Evolutionary conservation across 2,888 invertebrate species (phyloP).

Genomic region (Drosophila vallismaia): DNA sequence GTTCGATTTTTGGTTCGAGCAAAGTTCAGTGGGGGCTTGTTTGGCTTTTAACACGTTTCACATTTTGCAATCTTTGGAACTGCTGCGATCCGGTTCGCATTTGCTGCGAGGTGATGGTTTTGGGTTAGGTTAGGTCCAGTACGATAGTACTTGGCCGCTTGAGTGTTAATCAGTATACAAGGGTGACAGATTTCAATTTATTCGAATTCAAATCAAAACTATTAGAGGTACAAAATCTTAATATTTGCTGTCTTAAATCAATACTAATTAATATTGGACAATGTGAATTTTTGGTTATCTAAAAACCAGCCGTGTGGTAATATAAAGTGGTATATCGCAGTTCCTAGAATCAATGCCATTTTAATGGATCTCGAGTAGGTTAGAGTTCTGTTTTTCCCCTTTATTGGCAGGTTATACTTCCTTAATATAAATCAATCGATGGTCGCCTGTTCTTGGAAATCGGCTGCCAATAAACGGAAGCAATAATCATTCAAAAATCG

Average conservation of each 20-base stretch:
- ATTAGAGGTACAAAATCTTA: background rate
- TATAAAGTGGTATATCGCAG: background rate
- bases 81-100: conserved; percentile 11
- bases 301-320: background rate
- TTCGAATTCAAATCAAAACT: background rate
- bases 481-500: conserved; percentile 21
- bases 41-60: conserved; percentile 27
- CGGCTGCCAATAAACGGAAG: conserved; percentile 27
- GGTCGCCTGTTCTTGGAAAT: conserved; percentile 35
- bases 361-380: conserved; percentile 6
- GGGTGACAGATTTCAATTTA: conserved; percentile 9
- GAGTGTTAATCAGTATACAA: conserved; percentile 21
- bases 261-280: background rate
- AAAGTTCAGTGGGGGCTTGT: conserved; percentile 51
- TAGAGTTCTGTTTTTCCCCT: conserved; percentile 14
- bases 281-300: conserved; percentile 12
- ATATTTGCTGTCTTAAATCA: too few relatives aligned
- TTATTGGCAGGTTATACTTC: conserved; percentile 6
- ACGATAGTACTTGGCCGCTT: conserved; percentile 21
- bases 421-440: conserved; percentile 19
- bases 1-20: conserved; percentile 56
- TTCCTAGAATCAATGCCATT: conserved; percentile 11
- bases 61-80: conserved; percentile 31
- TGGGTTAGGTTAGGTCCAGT: conserved; percentile 62
- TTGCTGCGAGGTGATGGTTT: conserved; percentile 21